A percentile compares a stretch with the other conserved stretches of the same genome.
These are phyloP conservation scores for Hypselothyrea guttata DNA, from an alignment of 2,888 invertebrate species.

Conservation along the genomic window DNA sequence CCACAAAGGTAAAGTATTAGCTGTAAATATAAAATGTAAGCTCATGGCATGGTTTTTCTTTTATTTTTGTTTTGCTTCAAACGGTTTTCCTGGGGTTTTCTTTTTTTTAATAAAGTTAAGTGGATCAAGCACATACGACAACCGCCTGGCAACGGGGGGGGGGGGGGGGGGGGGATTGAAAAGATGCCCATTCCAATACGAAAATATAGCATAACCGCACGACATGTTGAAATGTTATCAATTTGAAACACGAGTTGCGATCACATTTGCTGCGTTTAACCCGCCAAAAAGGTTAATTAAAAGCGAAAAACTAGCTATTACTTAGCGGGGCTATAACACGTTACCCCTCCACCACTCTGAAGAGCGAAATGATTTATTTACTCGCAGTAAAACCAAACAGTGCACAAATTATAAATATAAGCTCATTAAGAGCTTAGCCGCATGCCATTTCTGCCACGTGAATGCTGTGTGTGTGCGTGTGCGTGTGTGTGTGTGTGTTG, in stretches of 20 bases:
- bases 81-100: conserved; percentile 12
- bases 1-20: conserved; percentile 12
- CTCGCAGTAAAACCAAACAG: conserved; percentile 19
- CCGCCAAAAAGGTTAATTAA: conserved; percentile 61
- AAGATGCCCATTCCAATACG: conserved; percentile 28
- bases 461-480: conserved; percentile 12
- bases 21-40: conserved; percentile 15
- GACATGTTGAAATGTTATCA: conserved; percentile 29
- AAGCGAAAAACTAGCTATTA: conserved; percentile 32
- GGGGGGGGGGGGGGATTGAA: no score
- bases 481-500: conserved; percentile 30
- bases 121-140: conserved; percentile 47
- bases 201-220: conserved; percentile 34
- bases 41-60: neutral
- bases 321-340: neutral
- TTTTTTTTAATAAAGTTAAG: conserved; percentile 62
- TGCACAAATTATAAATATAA: conserved; percentile 62
- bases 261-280: conserved; percentile 49
- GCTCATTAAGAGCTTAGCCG: conserved; percentile 72
- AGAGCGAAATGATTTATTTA: conserved; percentile 39
- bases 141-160: conserved; percentile 41
- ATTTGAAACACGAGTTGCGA: neutral
- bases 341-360: neutral
- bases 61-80: neutral
- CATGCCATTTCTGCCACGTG: conserved; percentile 14